Evolutionary conservation across 1,140 invertebrate species (phyloP).

Genomic region (Probaryconus sp.): DNA sequence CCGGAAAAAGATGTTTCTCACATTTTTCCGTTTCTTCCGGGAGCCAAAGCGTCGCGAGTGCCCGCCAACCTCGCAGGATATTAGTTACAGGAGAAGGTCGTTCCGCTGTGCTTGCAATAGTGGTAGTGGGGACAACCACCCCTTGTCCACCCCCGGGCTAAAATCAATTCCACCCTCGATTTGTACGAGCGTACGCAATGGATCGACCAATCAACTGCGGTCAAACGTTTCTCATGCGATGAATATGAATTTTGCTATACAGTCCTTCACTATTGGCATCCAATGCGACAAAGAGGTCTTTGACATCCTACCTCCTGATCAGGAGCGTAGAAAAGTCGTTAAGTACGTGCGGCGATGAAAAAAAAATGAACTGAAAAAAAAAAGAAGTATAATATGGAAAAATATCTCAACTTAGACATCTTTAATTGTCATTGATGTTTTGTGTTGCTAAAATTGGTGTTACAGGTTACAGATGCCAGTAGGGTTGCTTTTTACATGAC

Average conservation of each 20-base stretch:
- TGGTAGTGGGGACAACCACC: constrained; percentile 1
- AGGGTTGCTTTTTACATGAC: too few species aligned
- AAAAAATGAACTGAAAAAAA: constrained; percentile 2
- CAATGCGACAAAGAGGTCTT: constrained; percentile 68
- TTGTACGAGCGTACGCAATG: constrained; percentile 12
- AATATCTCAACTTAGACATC: too few species aligned
- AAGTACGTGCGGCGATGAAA: constrained; percentile 14
- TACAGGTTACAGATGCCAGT: too few species aligned
- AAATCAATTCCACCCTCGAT: constrained; percentile 18
- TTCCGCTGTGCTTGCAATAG: background rate
- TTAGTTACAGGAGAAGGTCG: constrained; percentile 62
- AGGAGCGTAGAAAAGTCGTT: constrained; percentile 64
- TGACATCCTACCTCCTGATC: constrained; percentile 63
- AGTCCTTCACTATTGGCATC: constrained; percentile 57
- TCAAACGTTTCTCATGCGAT: constrained; percentile 27
- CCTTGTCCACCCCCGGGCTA: constrained; percentile 5
- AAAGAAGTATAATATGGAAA: too few species aligned
- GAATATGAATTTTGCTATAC: constrained; percentile 25
- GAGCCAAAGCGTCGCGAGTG: constrained; percentile 75
- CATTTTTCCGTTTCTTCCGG: constrained; percentile 74
- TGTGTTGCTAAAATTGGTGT: too few species aligned
- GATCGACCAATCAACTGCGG: constrained; percentile 44
- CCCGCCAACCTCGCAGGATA: constrained; percentile 73
- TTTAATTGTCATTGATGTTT: too few species aligned
- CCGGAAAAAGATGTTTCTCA: constrained; percentile 70